Evolutionary conservation across 1,140 invertebrate species (phyloP).

Genomic region (Eurosta solidaginis): DNA sequence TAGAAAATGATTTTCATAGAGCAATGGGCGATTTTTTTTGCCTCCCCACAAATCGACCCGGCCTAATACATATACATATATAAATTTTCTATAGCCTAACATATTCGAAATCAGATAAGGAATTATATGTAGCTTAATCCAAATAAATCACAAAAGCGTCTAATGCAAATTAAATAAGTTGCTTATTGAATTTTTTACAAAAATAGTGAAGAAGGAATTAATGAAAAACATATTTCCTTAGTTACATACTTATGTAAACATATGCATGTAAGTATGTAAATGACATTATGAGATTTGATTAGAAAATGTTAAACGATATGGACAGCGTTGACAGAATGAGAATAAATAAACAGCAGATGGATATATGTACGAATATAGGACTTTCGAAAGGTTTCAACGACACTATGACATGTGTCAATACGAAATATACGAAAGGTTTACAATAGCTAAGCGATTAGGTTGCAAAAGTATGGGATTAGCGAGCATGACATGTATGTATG

Average conservation of each 20-base stretch:
- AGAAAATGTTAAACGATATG: background rate
- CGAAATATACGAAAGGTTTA: background rate
- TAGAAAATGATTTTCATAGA: too few relatives aligned
- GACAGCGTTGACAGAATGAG: background rate
- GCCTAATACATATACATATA: too few relatives aligned
- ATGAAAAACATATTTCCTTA: background rate
- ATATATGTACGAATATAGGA: background rate
- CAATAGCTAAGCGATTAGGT: background rate
- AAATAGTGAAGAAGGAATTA: background rate
- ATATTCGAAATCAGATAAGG: too few relatives aligned
- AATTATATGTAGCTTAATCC: background rate
- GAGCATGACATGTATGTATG: too few relatives aligned
- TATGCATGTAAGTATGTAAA: too few relatives aligned
- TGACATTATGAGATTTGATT: background rate
- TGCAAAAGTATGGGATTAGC: too few relatives aligned
- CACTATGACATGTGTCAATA: background rate
- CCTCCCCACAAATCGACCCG: too few relatives aligned
- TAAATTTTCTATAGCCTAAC: too few relatives aligned
- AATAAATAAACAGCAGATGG: background rate
- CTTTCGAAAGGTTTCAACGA: background rate
- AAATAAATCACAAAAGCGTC: background rate
- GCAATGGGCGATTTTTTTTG: too few relatives aligned
- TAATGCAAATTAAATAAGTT: background rate
- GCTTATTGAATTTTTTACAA: background rate
- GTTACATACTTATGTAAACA: background rate